These are phyloP conservation scores for Lagopus muta DNA, from an alignment of 2,113 vertebrate species.

Conservation along the genomic window DNA sequence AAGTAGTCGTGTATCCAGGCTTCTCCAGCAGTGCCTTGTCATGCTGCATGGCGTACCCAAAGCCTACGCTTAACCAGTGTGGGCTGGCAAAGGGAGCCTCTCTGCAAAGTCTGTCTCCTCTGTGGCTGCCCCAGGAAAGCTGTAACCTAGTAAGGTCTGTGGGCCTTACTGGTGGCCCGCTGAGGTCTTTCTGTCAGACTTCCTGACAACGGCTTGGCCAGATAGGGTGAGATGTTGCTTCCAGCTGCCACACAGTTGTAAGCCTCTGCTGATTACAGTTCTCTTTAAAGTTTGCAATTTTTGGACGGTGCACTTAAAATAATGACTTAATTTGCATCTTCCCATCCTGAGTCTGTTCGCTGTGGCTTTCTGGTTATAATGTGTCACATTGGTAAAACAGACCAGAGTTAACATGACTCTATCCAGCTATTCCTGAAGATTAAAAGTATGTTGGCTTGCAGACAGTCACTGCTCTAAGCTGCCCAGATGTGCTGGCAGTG, in stretches of 20 bases:
- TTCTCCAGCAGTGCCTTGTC: not conserved
- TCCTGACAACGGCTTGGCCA: conserved; percentile 31
- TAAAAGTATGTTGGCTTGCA: not conserved
- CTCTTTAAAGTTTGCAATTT: not conserved
- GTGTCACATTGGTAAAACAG: not conserved
- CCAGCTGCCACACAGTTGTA: not conserved
- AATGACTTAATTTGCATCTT: not conserved
- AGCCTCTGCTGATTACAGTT: not conserved
- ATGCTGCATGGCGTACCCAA: conserved; percentile 13
- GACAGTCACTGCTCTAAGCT: not conserved
- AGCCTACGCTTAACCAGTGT: conserved; percentile 37
- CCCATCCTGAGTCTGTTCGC: not conserved
- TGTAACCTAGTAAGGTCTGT: conserved; percentile 1
- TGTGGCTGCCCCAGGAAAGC: conserved; percentile 3
- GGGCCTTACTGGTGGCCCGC: not conserved
- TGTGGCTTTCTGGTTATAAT: not conserved
- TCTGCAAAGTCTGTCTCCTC: not conserved
- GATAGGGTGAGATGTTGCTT: not conserved
- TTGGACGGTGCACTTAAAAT: not conserved
- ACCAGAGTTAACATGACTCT: not conserved
- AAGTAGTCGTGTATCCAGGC: not conserved
- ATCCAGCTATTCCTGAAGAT: not conserved
- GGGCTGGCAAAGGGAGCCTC: conserved; percentile 34
- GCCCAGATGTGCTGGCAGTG: not conserved
- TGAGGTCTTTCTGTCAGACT: conserved; percentile 5